Conservation (phyloP, 1,140 invertebrate species). For the Drosophila kurseongensis region DNA sequence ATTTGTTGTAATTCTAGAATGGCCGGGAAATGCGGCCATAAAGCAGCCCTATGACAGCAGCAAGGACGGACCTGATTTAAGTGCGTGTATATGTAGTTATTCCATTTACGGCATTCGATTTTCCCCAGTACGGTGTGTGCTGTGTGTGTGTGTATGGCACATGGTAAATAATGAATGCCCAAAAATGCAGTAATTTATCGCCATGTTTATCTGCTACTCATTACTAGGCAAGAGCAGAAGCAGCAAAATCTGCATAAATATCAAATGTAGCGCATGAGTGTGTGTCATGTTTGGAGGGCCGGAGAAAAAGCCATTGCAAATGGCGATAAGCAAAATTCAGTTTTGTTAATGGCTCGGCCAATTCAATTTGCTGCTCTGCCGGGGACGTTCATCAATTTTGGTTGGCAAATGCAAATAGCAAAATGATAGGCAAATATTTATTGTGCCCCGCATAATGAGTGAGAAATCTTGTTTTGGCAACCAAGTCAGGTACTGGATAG, state of each 20-base stretch:
- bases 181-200: conserved; percentile 76
- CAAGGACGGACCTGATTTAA: conserved; percentile 34
- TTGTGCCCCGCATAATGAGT: conserved; percentile 36
- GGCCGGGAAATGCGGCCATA: conserved; percentile 58
- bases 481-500: conserved; percentile 35
- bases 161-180: conserved; percentile 65
- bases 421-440: conserved; percentile 53
- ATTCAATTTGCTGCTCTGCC: conserved; percentile 33
- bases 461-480: conserved; percentile 44
- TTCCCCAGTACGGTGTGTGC: neutral
- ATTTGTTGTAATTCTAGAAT: conserved; percentile 69
- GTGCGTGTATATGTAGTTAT: conserved; percentile 22
- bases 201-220: conserved; percentile 71
- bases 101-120: conserved; percentile 37
- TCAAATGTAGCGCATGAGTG: conserved; percentile 30
- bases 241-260: conserved; percentile 71
- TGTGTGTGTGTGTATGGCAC: conserved; percentile 21
- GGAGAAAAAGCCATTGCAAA: conserved; percentile 33
- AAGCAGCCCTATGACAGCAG: conserved; percentile 40
- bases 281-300: conserved; percentile 9
- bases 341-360: conserved; percentile 51
- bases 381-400: conserved; percentile 36
- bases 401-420: conserved; percentile 48
- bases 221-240: conserved; percentile 43
- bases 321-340: conserved; percentile 57